Evolutionary conservation across 2,797 vertebrate genomes (phyloP), one percentile per base, ranked within the genome.

Genomic region (Allobates femoralis): DNA sequence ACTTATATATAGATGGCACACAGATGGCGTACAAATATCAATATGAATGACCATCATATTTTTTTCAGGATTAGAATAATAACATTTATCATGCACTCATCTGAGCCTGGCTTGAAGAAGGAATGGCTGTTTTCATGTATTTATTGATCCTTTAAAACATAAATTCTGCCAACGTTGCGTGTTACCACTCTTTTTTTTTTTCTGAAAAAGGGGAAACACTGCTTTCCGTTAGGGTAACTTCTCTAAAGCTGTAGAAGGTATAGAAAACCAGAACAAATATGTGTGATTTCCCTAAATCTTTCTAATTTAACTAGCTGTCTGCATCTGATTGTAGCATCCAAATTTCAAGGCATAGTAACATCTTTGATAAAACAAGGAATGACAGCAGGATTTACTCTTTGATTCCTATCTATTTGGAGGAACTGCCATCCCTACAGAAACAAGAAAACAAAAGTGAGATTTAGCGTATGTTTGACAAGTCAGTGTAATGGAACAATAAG

Each of bases 321-420:
- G 8, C 55, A 82, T 55, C 19, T 56, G 28, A 71, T 34, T 18
- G 23, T 26, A 12, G n/a, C 64, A 67, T 79, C 60, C 51, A 64
- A 0, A 21, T 78, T 55, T 78, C 26, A 50, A 85, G 30, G 51
- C 23, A 67, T 76, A 85, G 64, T n/a, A 46, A 11, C 41, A 60
- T 21, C 83, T 41, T 58, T 79, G 34, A 56, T 23, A 51, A 28
- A 85, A 66, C 23, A 26, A 85, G 75, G 62, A 69, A 64, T 66
- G 46, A 41, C 69, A 69, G 32, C 75, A 56, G 28, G 75, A 78
- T 67, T 85, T 85, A 78, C 16, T 21, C 50, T 37, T 56, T 58
- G 21, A 56, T 34, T 77, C n/a, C 16, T 8, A 41, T 79, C 75
- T 85, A 41, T 41, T 77, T 77, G 30, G 37, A 69, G 56, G 58